These are phyloP conservation scores for Plagodis dolabraria DNA, from an alignment of 2,888 invertebrate species.

Conservation along the genomic window DNA sequence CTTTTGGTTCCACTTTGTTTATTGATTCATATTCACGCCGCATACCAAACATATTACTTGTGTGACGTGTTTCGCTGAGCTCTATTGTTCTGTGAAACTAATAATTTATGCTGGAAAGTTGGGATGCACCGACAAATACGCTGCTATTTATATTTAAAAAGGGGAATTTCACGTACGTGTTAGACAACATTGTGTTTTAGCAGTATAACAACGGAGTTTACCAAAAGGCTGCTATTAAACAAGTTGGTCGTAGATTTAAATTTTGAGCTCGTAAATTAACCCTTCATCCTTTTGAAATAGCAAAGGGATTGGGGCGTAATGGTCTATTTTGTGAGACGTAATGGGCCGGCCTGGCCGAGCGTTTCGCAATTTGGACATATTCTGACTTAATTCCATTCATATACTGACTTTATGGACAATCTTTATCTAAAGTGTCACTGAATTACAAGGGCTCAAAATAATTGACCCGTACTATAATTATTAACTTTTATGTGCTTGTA, in stretches of 20 bases:
- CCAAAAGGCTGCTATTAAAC: conserved; percentile 76
- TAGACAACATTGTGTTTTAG: conserved; percentile 60
- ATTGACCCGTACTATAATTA: neutral
- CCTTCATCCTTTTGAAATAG: conserved; percentile 84
- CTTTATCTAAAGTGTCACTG: conserved; percentile 49
- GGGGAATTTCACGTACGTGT: conserved; percentile 13
- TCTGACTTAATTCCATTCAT: conserved; percentile 73
- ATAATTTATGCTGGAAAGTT: conserved; percentile 36
- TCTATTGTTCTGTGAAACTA: conserved; percentile 28
- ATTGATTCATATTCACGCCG: conserved; percentile 54
- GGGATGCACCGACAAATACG: conserved; percentile 42
- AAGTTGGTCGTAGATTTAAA: conserved; percentile 83
- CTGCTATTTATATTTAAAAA: conserved; percentile 17
- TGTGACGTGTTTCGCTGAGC: conserved; percentile 21
- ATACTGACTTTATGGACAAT: conserved; percentile 53
- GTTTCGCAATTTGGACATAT: conserved; percentile 79
- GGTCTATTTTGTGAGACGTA: conserved; percentile 83
- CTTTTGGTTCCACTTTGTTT: conserved; percentile 51
- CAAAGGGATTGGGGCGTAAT: conserved; percentile 83
- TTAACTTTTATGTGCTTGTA: too few relatives aligned
- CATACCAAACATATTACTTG: conserved; percentile 38
- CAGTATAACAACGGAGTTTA: conserved; percentile 78
- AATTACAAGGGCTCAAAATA: neutral
- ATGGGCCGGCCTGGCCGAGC: conserved; percentile 77
- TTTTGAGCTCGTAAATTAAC: conserved; percentile 84